Percentiles rank a stretch among this genome's conserved stretches.
Evolutionary conservation across 2,888 invertebrate species (phyloP).

Genomic region (Drosophila gaucha): DNA sequence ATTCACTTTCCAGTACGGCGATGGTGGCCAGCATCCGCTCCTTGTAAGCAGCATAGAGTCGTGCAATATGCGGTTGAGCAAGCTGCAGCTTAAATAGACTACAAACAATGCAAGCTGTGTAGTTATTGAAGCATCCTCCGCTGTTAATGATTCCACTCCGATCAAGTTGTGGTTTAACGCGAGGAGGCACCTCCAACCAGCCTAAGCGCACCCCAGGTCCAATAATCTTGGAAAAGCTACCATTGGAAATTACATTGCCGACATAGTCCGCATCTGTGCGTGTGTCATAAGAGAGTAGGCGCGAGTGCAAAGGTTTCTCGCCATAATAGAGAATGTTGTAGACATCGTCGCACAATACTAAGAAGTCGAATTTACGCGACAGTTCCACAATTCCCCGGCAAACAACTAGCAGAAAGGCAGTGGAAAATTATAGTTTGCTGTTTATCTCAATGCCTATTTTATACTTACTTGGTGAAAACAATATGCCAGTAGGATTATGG

Average conservation of each 20-base stretch:
- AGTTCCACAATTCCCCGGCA: conserved; percentile 84
- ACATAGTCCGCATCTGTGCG: conserved; percentile 81
- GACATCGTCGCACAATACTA: conserved; percentile 87
- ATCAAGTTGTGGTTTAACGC: conserved; percentile 83
- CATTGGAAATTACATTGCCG: conserved; percentile 88
- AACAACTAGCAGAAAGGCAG: conserved; percentile 71
- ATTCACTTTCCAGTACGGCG: conserved; percentile 82
- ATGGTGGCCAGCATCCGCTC: conserved; percentile 85
- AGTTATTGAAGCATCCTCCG: conserved; percentile 88
- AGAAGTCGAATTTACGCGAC: conserved; percentile 84
- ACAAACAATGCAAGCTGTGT: conserved; percentile 86
- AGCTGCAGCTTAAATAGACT: conserved; percentile 86
- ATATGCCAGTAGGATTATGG: conserved; percentile 87
- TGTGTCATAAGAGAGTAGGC: conserved; percentile 86
- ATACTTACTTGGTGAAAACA: conserved; percentile 84
- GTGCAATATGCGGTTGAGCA: conserved; percentile 85
- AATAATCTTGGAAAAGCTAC: conserved; percentile 88
- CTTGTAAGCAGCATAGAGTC: conserved; percentile 83
- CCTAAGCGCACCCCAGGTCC: conserved; percentile 88
- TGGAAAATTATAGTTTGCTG: not conserved
- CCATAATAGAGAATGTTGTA: conserved; percentile 87
- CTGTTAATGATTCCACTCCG: conserved; percentile 86
- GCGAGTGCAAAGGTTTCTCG: conserved; percentile 84
- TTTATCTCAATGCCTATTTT: not conserved
- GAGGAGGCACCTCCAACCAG: conserved; percentile 87